These are phyloP conservation scores for Chaetorhynchus papuensis DNA, from an alignment of 2,113 vertebrate species.

Conservation along the genomic window DNA sequence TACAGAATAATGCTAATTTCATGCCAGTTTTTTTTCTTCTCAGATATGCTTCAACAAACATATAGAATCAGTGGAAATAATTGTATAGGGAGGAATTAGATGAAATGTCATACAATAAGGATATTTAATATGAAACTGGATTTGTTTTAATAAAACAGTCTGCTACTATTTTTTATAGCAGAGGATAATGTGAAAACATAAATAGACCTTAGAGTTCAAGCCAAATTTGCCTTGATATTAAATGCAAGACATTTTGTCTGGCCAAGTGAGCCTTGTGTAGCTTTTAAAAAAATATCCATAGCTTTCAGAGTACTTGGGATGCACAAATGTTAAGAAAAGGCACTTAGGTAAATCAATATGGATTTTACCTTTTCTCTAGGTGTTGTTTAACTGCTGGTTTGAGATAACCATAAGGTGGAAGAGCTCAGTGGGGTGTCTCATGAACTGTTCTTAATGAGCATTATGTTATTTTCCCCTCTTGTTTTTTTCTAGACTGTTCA, in stretches of 20 bases:
- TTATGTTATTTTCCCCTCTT: slow-evolving; percentile 24
- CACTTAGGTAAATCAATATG: not conserved
- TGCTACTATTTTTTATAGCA: not conserved
- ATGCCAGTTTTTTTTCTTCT: not conserved
- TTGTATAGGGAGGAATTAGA: not conserved
- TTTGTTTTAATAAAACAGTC: not conserved
- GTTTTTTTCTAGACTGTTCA: slow-evolving; percentile 75
- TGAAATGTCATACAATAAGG: not conserved
- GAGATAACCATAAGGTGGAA: not conserved
- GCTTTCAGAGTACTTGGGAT: not conserved
- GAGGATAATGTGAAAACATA: not conserved
- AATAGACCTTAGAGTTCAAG: not conserved
- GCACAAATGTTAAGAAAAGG: not conserved
- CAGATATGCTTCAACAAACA: not conserved
- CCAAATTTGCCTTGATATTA: not conserved
- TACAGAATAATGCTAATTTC: not conserved
- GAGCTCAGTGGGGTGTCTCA: not conserved
- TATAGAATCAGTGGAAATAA: not conserved
- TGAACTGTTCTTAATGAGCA: slow-evolving; percentile 52
- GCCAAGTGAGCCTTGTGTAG: not conserved
- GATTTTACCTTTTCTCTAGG: not conserved
- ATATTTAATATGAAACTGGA: not conserved
- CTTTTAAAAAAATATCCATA: not conserved
- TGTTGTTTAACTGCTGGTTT: not conserved
- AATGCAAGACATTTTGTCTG: not conserved